Percentiles rank a stretch among this genome's conserved stretches.
Evolutionary conservation across 2,113 vertebrate species (phyloP).

Genomic region (Oreamnos americanus): DNA sequence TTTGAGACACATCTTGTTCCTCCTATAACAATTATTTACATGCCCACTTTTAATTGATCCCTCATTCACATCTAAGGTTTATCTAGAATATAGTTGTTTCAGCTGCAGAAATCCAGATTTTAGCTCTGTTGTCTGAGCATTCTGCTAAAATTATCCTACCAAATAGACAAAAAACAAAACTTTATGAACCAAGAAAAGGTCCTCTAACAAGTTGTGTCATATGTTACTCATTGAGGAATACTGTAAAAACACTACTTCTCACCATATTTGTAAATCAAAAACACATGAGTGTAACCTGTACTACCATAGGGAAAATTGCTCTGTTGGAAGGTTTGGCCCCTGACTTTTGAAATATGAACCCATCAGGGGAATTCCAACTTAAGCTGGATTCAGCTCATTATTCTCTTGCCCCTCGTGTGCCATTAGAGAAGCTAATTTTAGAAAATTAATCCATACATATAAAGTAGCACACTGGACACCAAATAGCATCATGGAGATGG

Average conservation of each 20-base stretch:
- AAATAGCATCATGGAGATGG: background rate
- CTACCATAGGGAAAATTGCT: slow-evolving; percentile 76
- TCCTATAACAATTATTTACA: background rate
- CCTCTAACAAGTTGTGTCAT: slow-evolving; percentile 71
- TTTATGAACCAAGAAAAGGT: slow-evolving; percentile 62
- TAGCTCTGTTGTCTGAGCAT: background rate
- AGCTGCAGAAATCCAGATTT: background rate
- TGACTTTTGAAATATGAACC: slow-evolving; percentile 80
- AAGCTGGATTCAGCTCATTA: slow-evolving; percentile 72
- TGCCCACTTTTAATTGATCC: background rate
- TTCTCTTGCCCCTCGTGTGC: slow-evolving; percentile 55
- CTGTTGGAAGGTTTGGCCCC: slow-evolving; percentile 70
- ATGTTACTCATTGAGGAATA: slow-evolving; percentile 81
- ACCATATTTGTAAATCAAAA: slow-evolving; percentile 83
- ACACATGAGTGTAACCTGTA: slow-evolving; percentile 78
- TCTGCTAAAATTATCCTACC: slow-evolving; percentile 63
- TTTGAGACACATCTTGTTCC: background rate
- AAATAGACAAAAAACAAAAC: slow-evolving; percentile 71
- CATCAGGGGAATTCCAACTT: slow-evolving; percentile 75
- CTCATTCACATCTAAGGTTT: background rate
- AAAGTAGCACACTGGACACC: background rate
- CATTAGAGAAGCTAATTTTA: slow-evolving; percentile 49
- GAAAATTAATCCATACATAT: slow-evolving; percentile 60
- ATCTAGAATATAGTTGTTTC: background rate
- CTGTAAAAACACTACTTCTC: slow-evolving; percentile 82